Evolutionary conservation across 2,113 vertebrate species (phyloP), one percentile per base, ranked within the genome.

Genomic region (Caranx melampygus): DNA sequence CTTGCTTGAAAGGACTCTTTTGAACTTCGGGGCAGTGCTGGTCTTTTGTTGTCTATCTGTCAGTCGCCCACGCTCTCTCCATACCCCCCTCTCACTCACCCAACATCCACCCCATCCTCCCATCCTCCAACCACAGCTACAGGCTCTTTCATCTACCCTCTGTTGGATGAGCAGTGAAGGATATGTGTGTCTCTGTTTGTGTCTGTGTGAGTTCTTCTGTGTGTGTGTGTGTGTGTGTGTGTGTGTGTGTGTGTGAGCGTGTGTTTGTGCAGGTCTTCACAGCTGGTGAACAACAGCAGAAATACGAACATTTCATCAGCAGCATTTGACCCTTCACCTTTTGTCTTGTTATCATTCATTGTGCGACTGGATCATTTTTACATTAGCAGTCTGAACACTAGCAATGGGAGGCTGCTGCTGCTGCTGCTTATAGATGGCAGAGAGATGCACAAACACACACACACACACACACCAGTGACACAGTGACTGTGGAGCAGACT

Each of bases 11-110:
- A 91, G 83, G 15, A 44, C 64, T 88, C 67, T 88, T 92, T 85
- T 91, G 85, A 93, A 91, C 86, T 89, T 68, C 33, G 21, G 79
- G 88, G 60, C 72, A 81, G 80, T 61, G 31, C 78, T 71, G 52
- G 62, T 87, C 92, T 88, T 90, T 87, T 90, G 89, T 91, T 87
- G 72, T 87, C 70, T 80, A 54, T 79, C 81, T 76, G 74, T 83
- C 73, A 68, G 60, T 75, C 52, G 40, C 79, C 78, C 73, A 69
- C 79, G 1, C 82, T 70, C 73, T 58, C 55, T 68, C 61, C 34
- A 52, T 64, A 49, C 54, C 75, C 68, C 72, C 72, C 82, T 45
- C 72, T 54, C 61, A 75, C 65, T 49, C 54, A 21, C 72, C 21
- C 82, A 65, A 12, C 85, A 75, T 86, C 78, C 74, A 76, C 72